Conservation (phyloP, 2,797 vertebrate genomes). For the Cryptoprocta ferox region DNA sequence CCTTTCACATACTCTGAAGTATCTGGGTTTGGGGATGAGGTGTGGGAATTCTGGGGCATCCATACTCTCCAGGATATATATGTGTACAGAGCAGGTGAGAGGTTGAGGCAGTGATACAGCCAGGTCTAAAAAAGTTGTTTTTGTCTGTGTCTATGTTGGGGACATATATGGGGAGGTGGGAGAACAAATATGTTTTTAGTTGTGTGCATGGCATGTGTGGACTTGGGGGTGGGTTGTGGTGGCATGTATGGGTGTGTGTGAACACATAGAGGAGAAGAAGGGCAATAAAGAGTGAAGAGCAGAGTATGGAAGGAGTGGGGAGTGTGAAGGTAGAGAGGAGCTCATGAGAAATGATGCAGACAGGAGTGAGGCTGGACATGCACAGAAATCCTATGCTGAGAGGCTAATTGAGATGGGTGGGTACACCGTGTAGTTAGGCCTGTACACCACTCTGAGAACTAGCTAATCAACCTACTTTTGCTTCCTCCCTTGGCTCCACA, state of each 20-base stretch:
- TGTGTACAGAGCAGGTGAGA: not conserved
- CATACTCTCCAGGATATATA: not conserved
- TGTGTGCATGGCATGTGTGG: not conserved
- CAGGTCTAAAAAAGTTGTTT: not conserved
- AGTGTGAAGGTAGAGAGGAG: not conserved
- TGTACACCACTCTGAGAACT: not conserved
- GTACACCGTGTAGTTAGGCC: not conserved
- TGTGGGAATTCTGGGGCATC: slow-evolving; percentile 13
- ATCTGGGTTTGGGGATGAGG: not conserved
- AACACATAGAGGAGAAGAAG: not conserved
- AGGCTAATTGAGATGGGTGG: not conserved
- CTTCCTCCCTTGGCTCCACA: slow-evolving; percentile 72
- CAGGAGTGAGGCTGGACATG: not conserved
- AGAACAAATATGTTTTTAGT: slow-evolving; percentile 12
- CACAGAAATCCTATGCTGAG: not conserved
- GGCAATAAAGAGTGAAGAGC: not conserved
- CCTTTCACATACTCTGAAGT: not conserved
- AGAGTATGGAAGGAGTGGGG: not conserved
- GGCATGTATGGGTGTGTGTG: not conserved
- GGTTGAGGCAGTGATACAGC: not conserved
- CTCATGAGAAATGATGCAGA: not conserved
- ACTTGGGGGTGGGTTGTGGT: not conserved
- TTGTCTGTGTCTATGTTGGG: not conserved
- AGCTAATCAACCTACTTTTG: slow-evolving; percentile 21
- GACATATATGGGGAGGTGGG: not conserved